Evolutionary conservation across 2,113 vertebrate species (phyloP).

Genomic region (Hemiscyllium ocellatum): DNA sequence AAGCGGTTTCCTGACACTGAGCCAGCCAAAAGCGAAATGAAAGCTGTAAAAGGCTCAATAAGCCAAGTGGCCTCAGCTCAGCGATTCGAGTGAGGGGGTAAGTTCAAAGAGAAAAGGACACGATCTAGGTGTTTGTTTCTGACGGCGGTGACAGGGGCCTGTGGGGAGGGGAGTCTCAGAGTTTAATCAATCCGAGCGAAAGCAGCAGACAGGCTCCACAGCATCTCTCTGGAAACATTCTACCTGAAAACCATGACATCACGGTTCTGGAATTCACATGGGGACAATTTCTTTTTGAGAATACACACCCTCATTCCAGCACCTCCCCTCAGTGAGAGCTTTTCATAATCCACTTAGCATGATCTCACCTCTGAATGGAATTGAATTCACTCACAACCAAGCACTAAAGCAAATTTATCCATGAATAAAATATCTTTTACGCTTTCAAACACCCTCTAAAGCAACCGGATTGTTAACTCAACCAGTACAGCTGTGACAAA

Average conservation of each 20-base stretch:
- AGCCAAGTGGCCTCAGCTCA: background rate
- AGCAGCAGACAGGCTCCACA: background rate
- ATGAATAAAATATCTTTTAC: background rate
- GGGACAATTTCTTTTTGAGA: background rate
- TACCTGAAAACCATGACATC: background rate
- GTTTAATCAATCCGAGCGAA: background rate
- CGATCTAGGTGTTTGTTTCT: background rate
- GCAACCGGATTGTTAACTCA: background rate
- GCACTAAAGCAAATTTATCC: background rate
- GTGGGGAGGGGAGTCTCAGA: background rate
- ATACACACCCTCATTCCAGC: background rate
- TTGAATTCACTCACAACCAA: background rate
- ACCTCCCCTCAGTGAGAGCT: background rate
- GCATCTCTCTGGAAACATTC: background rate
- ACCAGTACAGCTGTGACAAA: background rate
- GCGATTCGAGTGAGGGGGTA: background rate
- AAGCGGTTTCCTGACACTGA: background rate
- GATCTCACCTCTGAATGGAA: background rate
- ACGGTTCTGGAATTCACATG: background rate
- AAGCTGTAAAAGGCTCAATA: background rate
- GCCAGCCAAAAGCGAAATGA: too few species aligned
- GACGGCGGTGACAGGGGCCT: background rate
- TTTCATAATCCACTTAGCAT: background rate
- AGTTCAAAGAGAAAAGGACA: background rate
- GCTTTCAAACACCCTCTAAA: background rate